These are phyloP conservation scores for Torymus texanus DNA, from an alignment of 2,888 invertebrate species.

Conservation along the genomic window DNA sequence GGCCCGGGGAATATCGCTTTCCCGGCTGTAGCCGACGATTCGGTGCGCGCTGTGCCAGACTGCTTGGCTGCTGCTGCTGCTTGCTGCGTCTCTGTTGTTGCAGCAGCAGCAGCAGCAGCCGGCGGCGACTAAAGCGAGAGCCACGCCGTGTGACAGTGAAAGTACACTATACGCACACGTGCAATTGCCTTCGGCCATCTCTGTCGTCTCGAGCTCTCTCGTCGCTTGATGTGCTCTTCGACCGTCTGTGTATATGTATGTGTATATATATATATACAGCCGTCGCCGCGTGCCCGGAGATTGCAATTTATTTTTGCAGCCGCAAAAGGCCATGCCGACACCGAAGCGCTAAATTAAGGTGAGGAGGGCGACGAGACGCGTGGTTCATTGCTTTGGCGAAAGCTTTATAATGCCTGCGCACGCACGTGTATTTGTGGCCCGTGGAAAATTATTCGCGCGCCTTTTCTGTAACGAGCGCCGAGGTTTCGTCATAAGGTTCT, in stretches of 20 bases:
- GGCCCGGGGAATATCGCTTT: slow-evolving; percentile 40
- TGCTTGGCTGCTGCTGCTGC: slow-evolving; percentile 37
- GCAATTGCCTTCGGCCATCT: slow-evolving; percentile 18
- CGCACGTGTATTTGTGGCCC: not conserved
- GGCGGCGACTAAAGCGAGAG: not conserved
- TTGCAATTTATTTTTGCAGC: slow-evolving; percentile 53
- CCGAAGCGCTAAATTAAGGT: slow-evolving; percentile 44
- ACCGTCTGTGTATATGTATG: too few relatives aligned
- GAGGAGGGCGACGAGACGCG: not conserved
- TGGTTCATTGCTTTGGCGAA: not conserved
- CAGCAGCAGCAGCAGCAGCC: not conserved
- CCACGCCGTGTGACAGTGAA: slow-evolving; percentile 62
- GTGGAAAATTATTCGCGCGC: not conserved
- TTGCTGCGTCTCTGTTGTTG: not conserved
- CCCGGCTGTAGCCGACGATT: slow-evolving; percentile 36
- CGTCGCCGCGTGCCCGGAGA: slow-evolving; percentile 19
- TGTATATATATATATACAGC: too few relatives aligned
- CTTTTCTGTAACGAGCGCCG: not conserved
- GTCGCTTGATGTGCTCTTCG: not conserved
- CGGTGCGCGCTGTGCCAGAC: slow-evolving; percentile 25
- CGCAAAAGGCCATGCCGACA: slow-evolving; percentile 29
- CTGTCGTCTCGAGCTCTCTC: not conserved
- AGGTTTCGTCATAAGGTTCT: too few relatives aligned
- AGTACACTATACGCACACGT: slow-evolving; percentile 60
- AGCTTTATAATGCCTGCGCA: slow-evolving; percentile 17